These are phyloP conservation scores for Baccha elongata DNA, from an alignment of 2,888 invertebrate species.

Conservation along the genomic window DNA sequence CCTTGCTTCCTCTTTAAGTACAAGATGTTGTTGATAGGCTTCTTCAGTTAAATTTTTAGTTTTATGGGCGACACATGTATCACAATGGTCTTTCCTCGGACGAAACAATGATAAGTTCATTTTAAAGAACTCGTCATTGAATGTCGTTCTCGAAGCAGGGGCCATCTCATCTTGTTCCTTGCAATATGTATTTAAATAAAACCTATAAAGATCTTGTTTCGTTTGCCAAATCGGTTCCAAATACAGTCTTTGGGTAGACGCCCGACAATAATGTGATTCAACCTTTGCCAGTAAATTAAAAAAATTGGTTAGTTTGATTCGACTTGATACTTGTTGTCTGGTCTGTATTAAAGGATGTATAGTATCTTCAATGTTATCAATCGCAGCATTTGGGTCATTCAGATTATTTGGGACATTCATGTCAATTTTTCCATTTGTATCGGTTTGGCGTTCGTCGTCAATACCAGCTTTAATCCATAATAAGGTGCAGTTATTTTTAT, in stretches of 20 bases:
- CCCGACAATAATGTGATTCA: not conserved
- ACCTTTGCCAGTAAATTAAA: not conserved
- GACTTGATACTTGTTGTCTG: not conserved
- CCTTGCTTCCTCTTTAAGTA: no score
- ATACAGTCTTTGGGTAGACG: not conserved
- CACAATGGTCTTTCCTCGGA: no score
- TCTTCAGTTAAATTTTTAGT: no score
- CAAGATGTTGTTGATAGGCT: no score
- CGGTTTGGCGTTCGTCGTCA: slow-evolving; percentile 2
- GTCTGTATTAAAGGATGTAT: not conserved
- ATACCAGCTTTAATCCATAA: slow-evolving; percentile 20
- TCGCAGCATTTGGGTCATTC: not conserved
- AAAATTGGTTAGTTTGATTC: slow-evolving; percentile 14
- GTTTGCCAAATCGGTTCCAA: slow-evolving; percentile 14
- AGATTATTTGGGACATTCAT: not conserved
- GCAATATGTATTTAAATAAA: not conserved
- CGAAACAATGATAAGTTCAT: not conserved
- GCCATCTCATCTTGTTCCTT: not conserved
- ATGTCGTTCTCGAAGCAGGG: not conserved
- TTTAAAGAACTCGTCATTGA: not conserved
- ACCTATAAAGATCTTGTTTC: not conserved
- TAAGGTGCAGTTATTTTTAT: slow-evolving; percentile 16
- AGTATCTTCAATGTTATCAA: not conserved
- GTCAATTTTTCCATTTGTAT: not conserved
- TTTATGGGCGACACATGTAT: no score